Evolutionary conservation across 1,140 invertebrate genomes (phyloP), one percentile per base, ranked within the genome.

Genomic region (Mylabris phalerata): DNA sequence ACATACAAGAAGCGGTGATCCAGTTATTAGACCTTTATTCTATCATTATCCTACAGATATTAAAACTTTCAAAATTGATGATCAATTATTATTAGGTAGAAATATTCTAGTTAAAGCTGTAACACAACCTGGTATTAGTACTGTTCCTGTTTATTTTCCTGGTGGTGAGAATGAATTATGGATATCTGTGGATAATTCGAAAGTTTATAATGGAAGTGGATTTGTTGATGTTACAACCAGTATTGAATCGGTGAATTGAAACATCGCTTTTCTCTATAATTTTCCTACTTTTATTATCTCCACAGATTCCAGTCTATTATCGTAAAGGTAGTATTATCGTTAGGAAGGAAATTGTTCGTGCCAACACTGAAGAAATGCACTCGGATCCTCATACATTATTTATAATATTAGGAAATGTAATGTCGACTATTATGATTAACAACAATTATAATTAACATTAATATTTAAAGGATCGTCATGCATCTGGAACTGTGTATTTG

Each of bases 21-120:
- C 97, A 0, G 86, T 95, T 0, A 90, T 98, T 76, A 76, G 91
- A 49, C 94, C 96, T 1, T 65, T 97, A 7, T 95, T 93, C 84
- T 81, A 87, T 42, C 86, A 98, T 64, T 99, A 90, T 75, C 91
- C 94, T 0, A 71, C 80, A 9, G 95, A 98, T 68, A 75, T 78
- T 24, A 77, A 84, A 11, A 82, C 85, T 0, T 96, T 87, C 72
- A 78, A 78, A 10, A 86, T 95, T 49, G 91, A 97, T 62, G 84
- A 90, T 70, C 75, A 92, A 59, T 85, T 89, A 63, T 73, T 98
- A 50, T 68, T 98, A 10, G 93, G 92, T 85, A 67, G 75, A 75
- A 79, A 84, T 44, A 78, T 98, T 25, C 77, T 98, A 3, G 87
- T 96, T 0, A 81, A 85, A 9, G 94, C 96, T 0, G 90, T 98